Conservation (phyloP, 2,888 invertebrate species). For the Andrena trimmerana region DNA sequence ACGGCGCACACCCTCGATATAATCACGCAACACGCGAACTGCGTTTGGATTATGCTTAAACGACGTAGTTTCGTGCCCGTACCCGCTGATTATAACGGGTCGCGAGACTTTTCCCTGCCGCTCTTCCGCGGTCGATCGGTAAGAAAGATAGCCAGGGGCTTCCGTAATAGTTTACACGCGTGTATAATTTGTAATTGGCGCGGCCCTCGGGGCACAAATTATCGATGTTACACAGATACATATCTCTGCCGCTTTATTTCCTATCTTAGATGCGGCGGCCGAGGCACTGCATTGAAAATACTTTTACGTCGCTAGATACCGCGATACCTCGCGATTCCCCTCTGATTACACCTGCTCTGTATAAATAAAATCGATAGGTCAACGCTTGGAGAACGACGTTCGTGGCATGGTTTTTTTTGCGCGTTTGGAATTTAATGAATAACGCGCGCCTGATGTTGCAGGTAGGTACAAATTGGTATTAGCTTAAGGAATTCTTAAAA, state of each 20-base stretch:
- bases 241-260: slow-evolving; percentile 34
- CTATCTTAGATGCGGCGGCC: not conserved
- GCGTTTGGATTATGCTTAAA: slow-evolving; percentile 60
- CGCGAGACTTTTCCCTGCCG: slow-evolving; percentile 36
- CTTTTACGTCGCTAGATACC: not conserved
- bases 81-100: slow-evolving; percentile 51
- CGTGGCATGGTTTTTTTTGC: not conserved
- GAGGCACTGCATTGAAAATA: not conserved
- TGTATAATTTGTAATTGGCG: slow-evolving; percentile 66
- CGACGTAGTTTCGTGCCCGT: slow-evolving; percentile 62
- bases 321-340: not conserved
- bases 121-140: slow-evolving; percentile 52
- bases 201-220: slow-evolving; percentile 51
- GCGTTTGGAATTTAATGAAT: not conserved
- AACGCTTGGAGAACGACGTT: not conserved
- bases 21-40: slow-evolving; percentile 37
- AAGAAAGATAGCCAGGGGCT: slow-evolving; percentile 49
- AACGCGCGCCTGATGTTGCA: not conserved
- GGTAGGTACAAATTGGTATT: not conserved
- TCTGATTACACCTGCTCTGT: not conserved
- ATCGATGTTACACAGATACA: slow-evolving; percentile 52
- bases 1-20: slow-evolving; percentile 31
- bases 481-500: not conserved
- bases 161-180: slow-evolving; percentile 65
- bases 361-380: slow-evolving; percentile 5